Evolutionary conservation across 2,888 invertebrate genomes (phyloP).

Genomic region (Masnerella sp.): DNA sequence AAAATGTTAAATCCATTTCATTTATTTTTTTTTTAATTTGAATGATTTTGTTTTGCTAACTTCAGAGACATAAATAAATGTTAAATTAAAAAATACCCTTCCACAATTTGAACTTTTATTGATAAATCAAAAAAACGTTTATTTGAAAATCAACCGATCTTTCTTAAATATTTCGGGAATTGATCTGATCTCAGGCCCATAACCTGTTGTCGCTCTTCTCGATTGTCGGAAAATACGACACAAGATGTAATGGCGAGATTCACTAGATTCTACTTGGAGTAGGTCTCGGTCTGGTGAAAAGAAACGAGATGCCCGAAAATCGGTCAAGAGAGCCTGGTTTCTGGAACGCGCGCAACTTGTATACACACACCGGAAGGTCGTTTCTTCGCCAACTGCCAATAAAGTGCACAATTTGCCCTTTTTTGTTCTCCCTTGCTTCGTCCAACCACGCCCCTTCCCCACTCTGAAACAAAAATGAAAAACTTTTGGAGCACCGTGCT

Average conservation of each 20-base stretch:
- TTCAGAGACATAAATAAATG: no score
- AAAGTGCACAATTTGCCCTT: constrained; percentile 47
- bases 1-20: no score
- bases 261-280: constrained; percentile 27
- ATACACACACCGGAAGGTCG: constrained; percentile 55
- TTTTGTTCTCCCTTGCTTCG: constrained; percentile 28
- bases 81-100: no score
- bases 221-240: constrained; percentile 24
- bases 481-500: constrained; percentile 19
- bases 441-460: background rate
- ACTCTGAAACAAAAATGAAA: constrained; percentile 18
- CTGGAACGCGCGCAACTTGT: constrained; percentile 48
- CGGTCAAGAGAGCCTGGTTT: constrained; percentile 60
- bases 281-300: constrained; percentile 45
- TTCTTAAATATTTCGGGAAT: no score
- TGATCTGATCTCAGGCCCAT: background rate
- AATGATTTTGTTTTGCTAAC: no score
- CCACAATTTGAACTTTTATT: no score
- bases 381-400: constrained; percentile 55
- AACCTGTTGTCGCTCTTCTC: constrained; percentile 2
- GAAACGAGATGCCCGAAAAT: constrained; percentile 56
- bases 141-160: no score
- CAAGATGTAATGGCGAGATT: constrained; percentile 29
- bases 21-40: no score
- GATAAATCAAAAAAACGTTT: no score